Base-by-base conservation (phyloP, 1,140 invertebrate genomes). In the Magallana gigas region DNA sequence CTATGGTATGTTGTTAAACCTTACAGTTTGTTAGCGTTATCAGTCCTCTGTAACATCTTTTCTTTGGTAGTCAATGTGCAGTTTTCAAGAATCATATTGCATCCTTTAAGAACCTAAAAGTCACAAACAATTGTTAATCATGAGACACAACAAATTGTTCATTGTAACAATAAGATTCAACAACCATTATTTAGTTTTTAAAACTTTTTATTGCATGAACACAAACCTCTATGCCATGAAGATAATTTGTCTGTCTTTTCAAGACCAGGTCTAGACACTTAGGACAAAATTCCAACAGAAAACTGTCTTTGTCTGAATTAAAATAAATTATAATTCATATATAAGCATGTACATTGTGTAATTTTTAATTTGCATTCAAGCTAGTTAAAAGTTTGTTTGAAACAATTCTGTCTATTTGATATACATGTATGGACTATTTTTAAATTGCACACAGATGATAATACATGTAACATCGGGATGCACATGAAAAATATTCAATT, bases 81-180 rank as follows among this genome's bases (percentile, higher is more conserved):
- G 84, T 64, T 85, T 85, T 85, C 84, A 23, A 85, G 57, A 68
- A 85, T 56, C 84, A 85, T 68, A 57, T 85, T 85, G 36, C 60
- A 57, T 14, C 36, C 62, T 85, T 85, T 85, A 68, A 85, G 84
- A 23, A 71, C 62, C 84, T 85, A 68, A 3, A 85, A 85, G 8
- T 29, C 64, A 56, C 14, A 68, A 81, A 18, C 62, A 64, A 64
- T 48, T 48, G 2, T 48, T 48, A 48, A 48, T 48, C 36, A 48
- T 48, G 36, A 48, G 36, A 4, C 36, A 48, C 3, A 48, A 48
- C 36, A 48, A 48, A 48, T 48, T 48, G 3, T 48, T 5, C 36
- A 48, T 48, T 48, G 5, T 48, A 48, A 48, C 36, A 48, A 5
- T 48, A 48, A 48, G 3, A 48, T 48, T 23, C 23, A 23, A 23